These are phyloP conservation scores for Drosophila subquinaria DNA, from an alignment of 2,888 invertebrate genomes.

Conservation along the genomic window DNA sequence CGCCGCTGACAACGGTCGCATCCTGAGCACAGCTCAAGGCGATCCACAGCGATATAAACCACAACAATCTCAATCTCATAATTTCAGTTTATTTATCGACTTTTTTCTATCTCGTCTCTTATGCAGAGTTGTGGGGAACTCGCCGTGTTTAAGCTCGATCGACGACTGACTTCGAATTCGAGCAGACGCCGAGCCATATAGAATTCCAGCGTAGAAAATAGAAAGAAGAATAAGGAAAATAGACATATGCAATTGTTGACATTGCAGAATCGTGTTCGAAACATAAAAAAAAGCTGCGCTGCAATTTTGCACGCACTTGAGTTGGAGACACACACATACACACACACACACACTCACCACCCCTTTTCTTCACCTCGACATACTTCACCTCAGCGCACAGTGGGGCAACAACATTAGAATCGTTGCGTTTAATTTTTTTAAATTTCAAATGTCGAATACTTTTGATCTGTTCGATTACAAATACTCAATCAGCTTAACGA, in stretches of 20 bases:
- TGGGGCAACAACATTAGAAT: too few relatives aligned
- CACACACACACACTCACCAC: not conserved
- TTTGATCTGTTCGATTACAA: not conserved
- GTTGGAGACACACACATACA: not conserved
- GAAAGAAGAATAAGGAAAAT: not conserved
- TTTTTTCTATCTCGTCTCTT: not conserved
- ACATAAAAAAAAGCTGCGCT: constrained; percentile 37
- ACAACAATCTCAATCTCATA: constrained; percentile 48
- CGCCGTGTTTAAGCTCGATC: constrained; percentile 52
- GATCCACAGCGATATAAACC: constrained; percentile 46
- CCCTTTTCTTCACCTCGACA: too few relatives aligned
- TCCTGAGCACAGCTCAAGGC: constrained; percentile 40
- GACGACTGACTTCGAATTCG: constrained; percentile 66
- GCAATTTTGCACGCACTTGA: constrained; percentile 55
- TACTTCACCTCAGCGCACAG: too few relatives aligned
- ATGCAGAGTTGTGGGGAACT: constrained; percentile 9
- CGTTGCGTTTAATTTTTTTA: too few relatives aligned
- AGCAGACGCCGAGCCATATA: constrained; percentile 72
- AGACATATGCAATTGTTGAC: constrained; percentile 31
- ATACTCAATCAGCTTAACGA: not conserved
- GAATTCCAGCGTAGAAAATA: constrained; percentile 53
- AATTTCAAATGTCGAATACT: too few relatives aligned
- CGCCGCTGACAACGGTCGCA: constrained; percentile 17
- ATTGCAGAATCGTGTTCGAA: constrained; percentile 50
- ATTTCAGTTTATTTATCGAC: constrained; percentile 9